Evolutionary conservation across 1,140 invertebrate genomes (phyloP).

Genomic region (Pogonomyrmex californicus): DNA sequence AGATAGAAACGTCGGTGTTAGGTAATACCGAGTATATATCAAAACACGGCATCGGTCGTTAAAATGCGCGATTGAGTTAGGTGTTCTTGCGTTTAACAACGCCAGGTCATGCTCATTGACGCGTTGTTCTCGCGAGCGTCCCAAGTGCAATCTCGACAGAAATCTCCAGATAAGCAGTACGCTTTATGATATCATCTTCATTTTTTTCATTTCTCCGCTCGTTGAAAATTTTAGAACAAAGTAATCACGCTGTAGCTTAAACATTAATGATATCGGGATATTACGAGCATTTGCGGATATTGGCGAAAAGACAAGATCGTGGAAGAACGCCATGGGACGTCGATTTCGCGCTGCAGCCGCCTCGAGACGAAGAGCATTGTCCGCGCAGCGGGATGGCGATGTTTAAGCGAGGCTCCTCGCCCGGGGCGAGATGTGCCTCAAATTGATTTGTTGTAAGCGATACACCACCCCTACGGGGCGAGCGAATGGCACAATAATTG

Average conservation of each 20-base stretch:
- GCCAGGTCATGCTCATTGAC: conserved; percentile 57
- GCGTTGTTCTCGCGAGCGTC: conserved; percentile 3
- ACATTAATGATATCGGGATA: neutral
- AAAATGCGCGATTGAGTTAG: conserved; percentile 25
- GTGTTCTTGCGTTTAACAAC: conserved; percentile 11
- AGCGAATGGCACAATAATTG: conserved; percentile 76
- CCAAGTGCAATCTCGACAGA: neutral
- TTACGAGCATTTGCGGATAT: neutral
- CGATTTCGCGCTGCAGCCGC: conserved; percentile 27
- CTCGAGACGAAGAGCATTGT: conserved; percentile 72
- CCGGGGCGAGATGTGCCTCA: conserved; percentile 67
- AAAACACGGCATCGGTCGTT: conserved; percentile 17
- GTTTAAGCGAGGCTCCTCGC: conserved; percentile 55
- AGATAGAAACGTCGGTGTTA: conserved; percentile 12
- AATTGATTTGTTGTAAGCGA: conserved; percentile 76
- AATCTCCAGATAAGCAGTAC: conserved; percentile 51
- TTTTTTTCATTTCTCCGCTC: neutral
- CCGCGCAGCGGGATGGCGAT: conserved; percentile 71
- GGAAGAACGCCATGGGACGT: conserved; percentile 37
- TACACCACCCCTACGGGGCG: conserved; percentile 69
- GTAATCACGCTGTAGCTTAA: neutral
- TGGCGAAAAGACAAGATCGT: conserved; percentile 12
- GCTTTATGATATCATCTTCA: conserved; percentile 56
- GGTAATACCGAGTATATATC: conserved; percentile 31
- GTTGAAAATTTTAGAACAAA: neutral